Evolutionary conservation across 2,113 vertebrate species (phyloP).

Genomic region (Bostrychus sinensis): DNA sequence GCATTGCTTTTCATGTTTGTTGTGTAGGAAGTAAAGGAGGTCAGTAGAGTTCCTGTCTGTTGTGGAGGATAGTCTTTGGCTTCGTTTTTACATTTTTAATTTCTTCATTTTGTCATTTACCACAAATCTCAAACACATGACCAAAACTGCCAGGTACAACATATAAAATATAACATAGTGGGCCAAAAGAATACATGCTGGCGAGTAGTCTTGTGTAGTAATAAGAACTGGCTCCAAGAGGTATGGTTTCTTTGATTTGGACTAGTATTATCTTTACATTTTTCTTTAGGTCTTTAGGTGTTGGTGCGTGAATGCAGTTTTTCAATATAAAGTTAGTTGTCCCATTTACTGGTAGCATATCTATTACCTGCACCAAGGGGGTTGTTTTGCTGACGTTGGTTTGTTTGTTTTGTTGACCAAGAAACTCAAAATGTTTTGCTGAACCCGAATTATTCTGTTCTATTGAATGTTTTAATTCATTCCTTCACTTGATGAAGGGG

Average conservation of each 20-base stretch:
- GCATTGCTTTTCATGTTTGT: not conserved
- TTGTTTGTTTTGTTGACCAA: too few species aligned
- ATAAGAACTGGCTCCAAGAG: not conserved
- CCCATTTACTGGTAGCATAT: too few species aligned
- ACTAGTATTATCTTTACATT: too few species aligned
- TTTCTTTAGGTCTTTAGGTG: too few species aligned
- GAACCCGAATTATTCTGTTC: too few species aligned
- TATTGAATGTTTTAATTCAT: too few species aligned
- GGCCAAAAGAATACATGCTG: not conserved
- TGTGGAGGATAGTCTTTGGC: not conserved
- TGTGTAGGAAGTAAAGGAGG: not conserved
- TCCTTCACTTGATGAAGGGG: too few species aligned
- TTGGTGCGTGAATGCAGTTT: too few species aligned
- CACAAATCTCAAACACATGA: not conserved
- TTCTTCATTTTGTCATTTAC: not conserved
- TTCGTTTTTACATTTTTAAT: not conserved
- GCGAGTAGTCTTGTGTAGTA: not conserved
- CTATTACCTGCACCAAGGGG: too few species aligned
- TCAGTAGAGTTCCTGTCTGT: not conserved
- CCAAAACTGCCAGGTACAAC: not conserved
- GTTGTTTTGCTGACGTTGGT: too few species aligned
- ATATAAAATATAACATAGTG: constrained; percentile 1
- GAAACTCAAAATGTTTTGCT: too few species aligned
- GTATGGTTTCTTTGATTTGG: not conserved
- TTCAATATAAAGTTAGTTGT: too few species aligned